These are phyloP conservation scores for Benitochromis conjunctus DNA, from an alignment of 2,113 vertebrate species.

Conservation along the genomic window DNA sequence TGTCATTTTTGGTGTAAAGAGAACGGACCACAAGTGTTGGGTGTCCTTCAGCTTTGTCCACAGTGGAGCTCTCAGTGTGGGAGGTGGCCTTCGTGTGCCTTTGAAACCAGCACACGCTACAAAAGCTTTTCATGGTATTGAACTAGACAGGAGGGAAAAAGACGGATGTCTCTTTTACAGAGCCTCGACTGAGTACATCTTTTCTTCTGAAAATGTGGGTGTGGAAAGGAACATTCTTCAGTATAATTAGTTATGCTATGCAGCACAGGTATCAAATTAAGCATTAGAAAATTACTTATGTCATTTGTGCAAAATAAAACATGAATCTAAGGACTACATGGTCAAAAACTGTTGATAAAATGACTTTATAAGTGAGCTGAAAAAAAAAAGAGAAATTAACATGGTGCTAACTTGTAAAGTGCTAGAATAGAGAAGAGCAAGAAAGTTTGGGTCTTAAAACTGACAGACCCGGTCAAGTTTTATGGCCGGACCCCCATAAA, in stretches of 20 bases:
- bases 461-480: not conserved
- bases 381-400: not conserved
- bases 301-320: not conserved
- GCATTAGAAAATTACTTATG: not conserved
- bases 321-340: not conserved
- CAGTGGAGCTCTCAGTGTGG: constrained; percentile 6
- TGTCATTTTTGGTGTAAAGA: not conserved
- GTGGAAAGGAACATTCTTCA: constrained; percentile 13
- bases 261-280: constrained; percentile 3
- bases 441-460: not conserved
- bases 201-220: constrained; percentile 30
- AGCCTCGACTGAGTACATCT: constrained; percentile 30
- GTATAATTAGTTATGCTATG: not conserved
- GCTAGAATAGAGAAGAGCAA: not conserved
- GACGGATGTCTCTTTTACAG: constrained; percentile 16
- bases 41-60: not conserved
- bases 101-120: constrained; percentile 29
- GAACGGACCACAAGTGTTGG: not conserved
- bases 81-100: constrained; percentile 36
- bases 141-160: not conserved
- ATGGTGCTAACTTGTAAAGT: not conserved
- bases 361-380: not conserved
- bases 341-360: not conserved
- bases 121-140: constrained; percentile 32
- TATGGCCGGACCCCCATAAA: not conserved